These are phyloP conservation scores for Lasioglossum leucozonium DNA, from an alignment of 2,888 invertebrate genomes.

Conservation along the genomic window DNA sequence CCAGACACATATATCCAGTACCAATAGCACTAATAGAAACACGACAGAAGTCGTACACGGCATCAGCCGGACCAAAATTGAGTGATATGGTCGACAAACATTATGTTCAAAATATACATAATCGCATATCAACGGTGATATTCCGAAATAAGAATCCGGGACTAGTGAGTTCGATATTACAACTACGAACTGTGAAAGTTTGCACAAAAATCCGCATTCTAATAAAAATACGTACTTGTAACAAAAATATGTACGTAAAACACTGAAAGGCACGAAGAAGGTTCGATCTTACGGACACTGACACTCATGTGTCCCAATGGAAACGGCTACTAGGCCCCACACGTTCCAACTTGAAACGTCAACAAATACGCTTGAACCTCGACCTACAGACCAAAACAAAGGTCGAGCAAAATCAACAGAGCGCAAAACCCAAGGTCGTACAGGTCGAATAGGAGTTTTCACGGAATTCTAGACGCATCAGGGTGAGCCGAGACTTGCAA, in stretches of 20 bases:
- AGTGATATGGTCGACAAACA: neutral
- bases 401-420: neutral
- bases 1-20: neutral
- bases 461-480: neutral
- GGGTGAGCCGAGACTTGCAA: neutral
- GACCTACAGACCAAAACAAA: neutral
- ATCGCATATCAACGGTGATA: neutral
- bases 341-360: neutral
- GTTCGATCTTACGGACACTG: neutral
- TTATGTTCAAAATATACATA: neutral
- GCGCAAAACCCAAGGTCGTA: neutral
- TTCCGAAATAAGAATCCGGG: neutral
- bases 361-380: neutral
- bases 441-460: neutral
- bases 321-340: no score
- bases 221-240: neutral
- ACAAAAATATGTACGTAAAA: neutral
- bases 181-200: neutral
- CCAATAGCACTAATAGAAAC: conserved; percentile 4
- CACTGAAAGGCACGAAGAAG: neutral
- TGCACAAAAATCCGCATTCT: neutral
- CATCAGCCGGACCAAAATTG: neutral
- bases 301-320: no score
- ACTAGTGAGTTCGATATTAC: neutral
- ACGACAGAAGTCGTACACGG: neutral